phyloP scores from a whole-genome alignment of 35 echinoderm and acorn worm genomes.

The Lytechinus variegatus region DNA sequence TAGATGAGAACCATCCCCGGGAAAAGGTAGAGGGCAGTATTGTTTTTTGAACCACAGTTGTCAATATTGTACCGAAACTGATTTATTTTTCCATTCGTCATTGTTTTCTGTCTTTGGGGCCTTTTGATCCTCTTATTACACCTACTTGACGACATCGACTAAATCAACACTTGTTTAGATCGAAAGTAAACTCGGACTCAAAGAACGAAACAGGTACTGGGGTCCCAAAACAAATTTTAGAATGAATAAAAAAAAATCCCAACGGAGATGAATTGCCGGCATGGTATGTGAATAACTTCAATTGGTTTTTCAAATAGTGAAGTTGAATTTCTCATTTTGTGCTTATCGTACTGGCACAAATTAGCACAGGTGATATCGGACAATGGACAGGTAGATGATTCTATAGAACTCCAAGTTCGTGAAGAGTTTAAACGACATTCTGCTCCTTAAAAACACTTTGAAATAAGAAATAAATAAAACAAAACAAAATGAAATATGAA shows the following conservation, averaged over 20 bases:
- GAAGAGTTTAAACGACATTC: neutral
- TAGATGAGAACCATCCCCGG: no score
- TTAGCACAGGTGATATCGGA: neutral
- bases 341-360: neutral
- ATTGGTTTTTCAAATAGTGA: neutral
- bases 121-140: neutral
- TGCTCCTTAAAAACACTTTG: neutral
- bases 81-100: neutral
- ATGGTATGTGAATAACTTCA: neutral
- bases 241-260: neutral
- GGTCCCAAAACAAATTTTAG: neutral
- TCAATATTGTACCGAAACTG: neutral
- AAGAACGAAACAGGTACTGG: neutral
- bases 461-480: no score
- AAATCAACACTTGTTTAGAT: neutral
- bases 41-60: neutral
- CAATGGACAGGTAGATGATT: neutral
- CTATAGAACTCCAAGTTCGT: neutral
- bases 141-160: neutral
- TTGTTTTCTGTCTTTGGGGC: neutral
- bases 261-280: neutral
- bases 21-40: no score
- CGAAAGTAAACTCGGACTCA: neutral
- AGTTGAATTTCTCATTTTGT: neutral
- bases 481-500: no score